phyloP scores from a whole-genome alignment of 2,888 invertebrate species.

The Exocentrus adspersus region DNA sequence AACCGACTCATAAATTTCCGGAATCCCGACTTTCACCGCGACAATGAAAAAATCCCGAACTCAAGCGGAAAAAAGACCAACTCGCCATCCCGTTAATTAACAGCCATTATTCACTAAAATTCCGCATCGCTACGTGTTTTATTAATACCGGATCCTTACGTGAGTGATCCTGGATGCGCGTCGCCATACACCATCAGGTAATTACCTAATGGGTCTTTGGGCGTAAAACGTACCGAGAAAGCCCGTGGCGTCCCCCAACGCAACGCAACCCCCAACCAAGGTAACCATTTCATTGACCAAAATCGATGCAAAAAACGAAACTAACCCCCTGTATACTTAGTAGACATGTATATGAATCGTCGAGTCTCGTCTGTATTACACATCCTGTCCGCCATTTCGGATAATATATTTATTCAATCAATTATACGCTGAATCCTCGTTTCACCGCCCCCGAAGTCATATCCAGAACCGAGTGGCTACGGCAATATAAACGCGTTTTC shows the following conservation, averaged over 20 bases:
- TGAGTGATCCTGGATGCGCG: conserved; percentile 30
- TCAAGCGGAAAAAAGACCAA: neutral
- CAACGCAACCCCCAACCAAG: conserved; percentile 35
- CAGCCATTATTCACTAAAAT: conserved; percentile 6
- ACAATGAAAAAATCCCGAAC: neutral
- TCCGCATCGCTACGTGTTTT: neutral
- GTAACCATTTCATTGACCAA: too few relatives aligned
- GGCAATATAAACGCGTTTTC: conserved; percentile 13
- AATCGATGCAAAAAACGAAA: too few relatives aligned
- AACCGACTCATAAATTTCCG: too few relatives aligned
- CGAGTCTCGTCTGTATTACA: too few relatives aligned
- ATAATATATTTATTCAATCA: neutral
- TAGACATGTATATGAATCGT: too few relatives aligned
- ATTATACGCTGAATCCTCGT: neutral
- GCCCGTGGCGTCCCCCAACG: too few relatives aligned
- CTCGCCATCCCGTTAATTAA: conserved; percentile 1
- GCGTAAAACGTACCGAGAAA: conserved; percentile 43
- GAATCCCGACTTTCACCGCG: too few relatives aligned
- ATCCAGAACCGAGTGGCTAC: neutral
- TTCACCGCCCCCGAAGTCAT: neutral
- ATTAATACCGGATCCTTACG: conserved; percentile 24
- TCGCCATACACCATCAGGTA: conserved; percentile 40
- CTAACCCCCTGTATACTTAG: too few relatives aligned
- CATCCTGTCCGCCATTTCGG: neutral
- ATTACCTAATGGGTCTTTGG: conserved; percentile 47